phyloP scores from a whole-genome alignment of 2,797 vertebrate species.

The Phoeniculus purpureus region DNA sequence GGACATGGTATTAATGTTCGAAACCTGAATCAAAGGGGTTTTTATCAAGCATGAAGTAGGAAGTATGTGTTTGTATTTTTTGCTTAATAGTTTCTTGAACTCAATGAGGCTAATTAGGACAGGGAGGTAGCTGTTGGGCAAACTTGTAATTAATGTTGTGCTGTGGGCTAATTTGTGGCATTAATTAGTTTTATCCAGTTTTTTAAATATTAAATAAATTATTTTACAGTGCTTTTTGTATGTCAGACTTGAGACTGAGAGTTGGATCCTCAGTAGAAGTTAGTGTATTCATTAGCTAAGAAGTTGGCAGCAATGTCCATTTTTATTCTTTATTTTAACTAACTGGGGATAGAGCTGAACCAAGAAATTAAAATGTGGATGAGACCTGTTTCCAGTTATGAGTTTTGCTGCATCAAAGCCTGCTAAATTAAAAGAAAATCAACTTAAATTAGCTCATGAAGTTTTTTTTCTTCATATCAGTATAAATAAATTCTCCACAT shows the following conservation, averaged over 20 bases:
- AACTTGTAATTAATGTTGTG: constrained; percentile 32
- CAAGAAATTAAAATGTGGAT: neutral
- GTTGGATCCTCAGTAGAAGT: neutral
- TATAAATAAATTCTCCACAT: neutral
- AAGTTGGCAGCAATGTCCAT: neutral
- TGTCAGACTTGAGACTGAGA: neutral
- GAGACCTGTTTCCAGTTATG: neutral
- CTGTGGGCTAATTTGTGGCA: constrained; percentile 39
- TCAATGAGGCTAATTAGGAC: constrained; percentile 4
- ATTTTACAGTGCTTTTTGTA: neutral
- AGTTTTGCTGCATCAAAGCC: constrained; percentile 12
- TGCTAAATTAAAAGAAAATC: neutral
- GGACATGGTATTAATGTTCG: neutral
- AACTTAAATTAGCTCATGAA: neutral
- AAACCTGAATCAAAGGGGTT: neutral
- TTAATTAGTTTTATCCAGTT: constrained; percentile 43
- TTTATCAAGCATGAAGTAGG: neutral
- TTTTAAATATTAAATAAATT: constrained; percentile 22
- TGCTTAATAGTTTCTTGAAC: constrained; percentile 12
- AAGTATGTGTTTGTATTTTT: neutral
- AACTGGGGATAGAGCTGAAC: neutral
- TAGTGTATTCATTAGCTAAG: neutral
- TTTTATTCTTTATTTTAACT: neutral
- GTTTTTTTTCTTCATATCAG: neutral
- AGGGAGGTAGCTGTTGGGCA: constrained; percentile 25